Percentiles rank a stretch among this genome's conserved stretches.
These are phyloP conservation scores for Platyura marginata DNA, from an alignment of 1,140 invertebrate species.

Conservation along the genomic window DNA sequence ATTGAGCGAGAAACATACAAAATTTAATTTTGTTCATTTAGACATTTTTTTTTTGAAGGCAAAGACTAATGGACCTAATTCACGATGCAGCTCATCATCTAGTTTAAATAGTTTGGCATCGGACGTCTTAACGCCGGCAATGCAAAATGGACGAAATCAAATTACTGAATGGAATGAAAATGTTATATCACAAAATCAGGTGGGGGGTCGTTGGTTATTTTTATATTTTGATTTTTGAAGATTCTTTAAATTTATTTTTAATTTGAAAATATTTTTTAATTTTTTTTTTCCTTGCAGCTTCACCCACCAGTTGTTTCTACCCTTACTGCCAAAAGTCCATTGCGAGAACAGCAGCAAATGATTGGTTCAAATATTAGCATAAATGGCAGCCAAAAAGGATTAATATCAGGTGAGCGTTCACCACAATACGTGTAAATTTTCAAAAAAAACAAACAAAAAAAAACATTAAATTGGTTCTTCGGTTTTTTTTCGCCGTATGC, in stretches of 20 bases:
- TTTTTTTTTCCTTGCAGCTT: neutral
- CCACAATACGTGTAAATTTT: neutral
- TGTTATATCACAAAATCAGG: neutral
- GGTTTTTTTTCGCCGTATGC: too few relatives aligned
- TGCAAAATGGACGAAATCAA: neutral
- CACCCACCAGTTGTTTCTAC: neutral
- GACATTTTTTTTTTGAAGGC: neutral
- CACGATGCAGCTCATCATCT: conserved; percentile 26
- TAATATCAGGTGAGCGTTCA: conserved; percentile 2
- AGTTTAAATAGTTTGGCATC: conserved; percentile 23
- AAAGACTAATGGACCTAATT: conserved; percentile 13
- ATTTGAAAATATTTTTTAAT: too few relatives aligned
- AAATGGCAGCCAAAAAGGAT: neutral
- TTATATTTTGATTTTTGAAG: neutral
- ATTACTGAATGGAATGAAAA: conserved; percentile 1
- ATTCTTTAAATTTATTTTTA: too few relatives aligned
- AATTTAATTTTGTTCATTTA: neutral
- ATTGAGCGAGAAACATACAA: too few relatives aligned
- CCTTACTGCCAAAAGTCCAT: conserved; percentile 9
- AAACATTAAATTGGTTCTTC: too few relatives aligned
- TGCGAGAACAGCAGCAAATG: conserved; percentile 12
- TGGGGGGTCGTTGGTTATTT: too few relatives aligned
- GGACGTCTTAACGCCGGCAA: conserved; percentile 5
- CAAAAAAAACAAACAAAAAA: too few relatives aligned
- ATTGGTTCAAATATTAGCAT: conserved; percentile 1